Percentiles rank a stretch among this genome's conserved stretches.
phyloP scores from a whole-genome alignment of 1,140 invertebrate species.

The Scaptomyza hsui region DNA sequence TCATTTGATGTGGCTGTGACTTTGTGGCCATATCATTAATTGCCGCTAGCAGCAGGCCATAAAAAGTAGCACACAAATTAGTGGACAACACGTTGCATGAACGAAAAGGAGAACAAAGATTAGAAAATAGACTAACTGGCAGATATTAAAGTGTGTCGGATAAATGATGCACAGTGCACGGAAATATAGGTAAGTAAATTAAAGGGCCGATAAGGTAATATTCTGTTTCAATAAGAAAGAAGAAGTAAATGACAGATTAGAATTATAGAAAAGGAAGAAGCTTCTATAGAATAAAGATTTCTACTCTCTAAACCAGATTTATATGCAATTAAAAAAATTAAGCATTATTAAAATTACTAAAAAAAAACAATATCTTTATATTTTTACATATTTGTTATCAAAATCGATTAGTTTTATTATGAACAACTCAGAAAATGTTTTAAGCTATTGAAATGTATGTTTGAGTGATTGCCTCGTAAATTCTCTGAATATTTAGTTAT shows the following conservation, averaged over 20 bases:
- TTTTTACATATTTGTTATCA: no score
- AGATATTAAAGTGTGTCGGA: not conserved
- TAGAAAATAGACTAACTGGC: not conserved
- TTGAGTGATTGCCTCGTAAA: constrained; percentile 6
- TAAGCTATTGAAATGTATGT: constrained; percentile 1
- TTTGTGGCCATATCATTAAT: constrained; percentile 82
- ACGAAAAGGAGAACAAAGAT: not conserved
- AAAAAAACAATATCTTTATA: no score
- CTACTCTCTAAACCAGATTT: no score
- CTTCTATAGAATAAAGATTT: no score
- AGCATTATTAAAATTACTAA: no score
- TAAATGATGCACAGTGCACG: not conserved
- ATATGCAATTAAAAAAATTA: no score
- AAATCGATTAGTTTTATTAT: not conserved
- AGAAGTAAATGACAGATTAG: no score
- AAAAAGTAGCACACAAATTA: constrained; percentile 66
- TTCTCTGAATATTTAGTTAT: constrained; percentile 14
- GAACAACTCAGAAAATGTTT: not conserved
- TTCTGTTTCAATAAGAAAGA: no score
- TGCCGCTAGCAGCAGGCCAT: constrained; percentile 63
- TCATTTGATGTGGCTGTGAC: constrained; percentile 79
- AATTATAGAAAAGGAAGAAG: no score
- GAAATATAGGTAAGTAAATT: not conserved
- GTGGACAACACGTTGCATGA: constrained; percentile 32
- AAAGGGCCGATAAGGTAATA: not conserved